phyloP scores from a whole-genome alignment of 92 coral and sea anemone genomes.

The Porites divaricata region DNA sequence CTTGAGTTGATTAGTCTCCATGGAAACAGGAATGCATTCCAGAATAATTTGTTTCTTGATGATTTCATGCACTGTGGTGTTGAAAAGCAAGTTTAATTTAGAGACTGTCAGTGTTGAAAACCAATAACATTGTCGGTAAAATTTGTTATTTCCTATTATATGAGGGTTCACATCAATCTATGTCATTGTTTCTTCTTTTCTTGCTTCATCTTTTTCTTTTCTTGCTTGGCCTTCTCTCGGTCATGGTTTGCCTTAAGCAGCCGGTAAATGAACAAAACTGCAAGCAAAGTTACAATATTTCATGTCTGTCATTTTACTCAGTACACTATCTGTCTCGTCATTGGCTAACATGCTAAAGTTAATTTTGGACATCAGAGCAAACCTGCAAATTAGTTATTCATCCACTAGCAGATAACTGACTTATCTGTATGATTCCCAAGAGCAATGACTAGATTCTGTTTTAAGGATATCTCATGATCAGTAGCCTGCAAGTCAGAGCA shows the following conservation, averaged over 20 bases:
- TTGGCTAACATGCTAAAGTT: too few relatives aligned
- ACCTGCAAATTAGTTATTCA: too few relatives aligned
- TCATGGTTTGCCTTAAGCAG: slow-evolving; percentile 89
- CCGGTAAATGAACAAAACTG: slow-evolving; percentile 89
- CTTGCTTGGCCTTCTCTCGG: slow-evolving; percentile 82
- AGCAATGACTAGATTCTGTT: too few relatives aligned
- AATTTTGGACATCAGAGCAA: too few relatives aligned
- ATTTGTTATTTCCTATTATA: background rate
- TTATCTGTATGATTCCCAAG: too few relatives aligned
- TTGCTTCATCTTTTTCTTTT: slow-evolving; percentile 85
- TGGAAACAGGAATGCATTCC: too few relatives aligned
- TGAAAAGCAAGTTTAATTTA: background rate
- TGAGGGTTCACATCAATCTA: background rate
- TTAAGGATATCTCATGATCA: too few relatives aligned
- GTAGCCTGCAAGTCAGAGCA: too few relatives aligned
- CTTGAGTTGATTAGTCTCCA: background rate
- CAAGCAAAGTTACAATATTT: slow-evolving; percentile 10
- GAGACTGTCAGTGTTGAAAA: background rate
- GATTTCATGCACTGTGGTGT: background rate
- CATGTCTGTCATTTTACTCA: background rate
- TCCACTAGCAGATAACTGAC: too few relatives aligned
- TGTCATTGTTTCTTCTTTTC: slow-evolving; percentile 90
- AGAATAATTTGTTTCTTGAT: too few relatives aligned
- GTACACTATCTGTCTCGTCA: too few relatives aligned
- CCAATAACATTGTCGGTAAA: background rate